A percentile compares a stretch with the other conserved stretches of the same genome.
Conservation (phyloP, 2,113 vertebrate species). For the Rhinopithecus roxellana region DNA sequence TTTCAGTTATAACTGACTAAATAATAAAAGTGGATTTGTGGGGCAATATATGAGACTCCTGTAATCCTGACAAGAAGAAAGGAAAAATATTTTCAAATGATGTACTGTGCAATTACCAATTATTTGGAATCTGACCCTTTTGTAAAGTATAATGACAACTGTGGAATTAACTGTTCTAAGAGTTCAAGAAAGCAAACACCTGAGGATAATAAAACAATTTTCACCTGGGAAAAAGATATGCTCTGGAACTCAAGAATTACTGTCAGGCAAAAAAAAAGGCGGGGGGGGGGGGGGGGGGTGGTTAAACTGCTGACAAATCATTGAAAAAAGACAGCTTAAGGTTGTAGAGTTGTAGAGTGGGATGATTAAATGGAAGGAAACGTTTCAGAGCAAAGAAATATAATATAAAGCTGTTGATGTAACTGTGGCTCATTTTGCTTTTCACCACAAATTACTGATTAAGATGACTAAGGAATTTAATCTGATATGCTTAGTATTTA, state of each 20-base stretch:
- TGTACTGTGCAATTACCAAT: conserved; percentile 46
- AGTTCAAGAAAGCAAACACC: conserved; percentile 52
- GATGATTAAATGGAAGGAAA: neutral
- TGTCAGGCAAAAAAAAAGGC: neutral
- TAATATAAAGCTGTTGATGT: neutral
- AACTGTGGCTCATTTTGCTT: neutral
- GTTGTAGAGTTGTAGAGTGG: neutral
- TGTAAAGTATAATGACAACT: conserved; percentile 43
- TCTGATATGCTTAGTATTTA: neutral
- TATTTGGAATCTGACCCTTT: conserved; percentile 64
- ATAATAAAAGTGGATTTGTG: conserved; percentile 34
- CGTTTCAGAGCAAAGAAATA: neutral
- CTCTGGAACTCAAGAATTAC: neutral
- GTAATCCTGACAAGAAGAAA: neutral
- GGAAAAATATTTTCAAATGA: conserved; percentile 44
- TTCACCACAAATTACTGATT: neutral
- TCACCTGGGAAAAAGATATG: conserved; percentile 31
- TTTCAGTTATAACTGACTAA: neutral
- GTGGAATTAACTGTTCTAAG: conserved; percentile 31
- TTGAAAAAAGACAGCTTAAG: neutral
- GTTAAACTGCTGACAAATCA: neutral
- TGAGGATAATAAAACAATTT: conserved; percentile 13
- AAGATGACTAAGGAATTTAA: neutral
- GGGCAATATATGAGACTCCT: neutral
- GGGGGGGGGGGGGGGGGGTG: too few relatives aligned